phyloP scores from a whole-genome alignment of 2,797 vertebrate genomes.

The Antennarius maculatus region DNA sequence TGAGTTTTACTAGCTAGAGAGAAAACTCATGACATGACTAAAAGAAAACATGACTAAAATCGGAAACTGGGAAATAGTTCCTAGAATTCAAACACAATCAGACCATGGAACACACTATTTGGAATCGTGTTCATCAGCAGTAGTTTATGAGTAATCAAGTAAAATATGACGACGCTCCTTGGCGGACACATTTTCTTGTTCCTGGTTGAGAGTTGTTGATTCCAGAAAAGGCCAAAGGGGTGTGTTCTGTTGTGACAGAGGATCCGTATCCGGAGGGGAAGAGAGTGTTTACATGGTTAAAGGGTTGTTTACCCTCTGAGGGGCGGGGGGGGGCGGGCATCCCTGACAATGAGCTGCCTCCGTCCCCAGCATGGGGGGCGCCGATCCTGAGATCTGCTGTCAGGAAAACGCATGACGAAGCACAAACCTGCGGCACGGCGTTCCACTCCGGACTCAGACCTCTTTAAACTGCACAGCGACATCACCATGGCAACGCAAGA shows the following conservation, averaged over 20 bases:
- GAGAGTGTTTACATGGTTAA: conserved; percentile 51
- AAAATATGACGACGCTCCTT: not conserved
- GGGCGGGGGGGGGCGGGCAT: conserved; percentile 51
- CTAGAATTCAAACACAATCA: no score
- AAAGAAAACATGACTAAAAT: no score
- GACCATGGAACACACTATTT: no score
- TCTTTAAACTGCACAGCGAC: conserved; percentile 55
- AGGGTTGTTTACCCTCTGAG: conserved; percentile 56
- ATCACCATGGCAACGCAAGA: conserved; percentile 42
- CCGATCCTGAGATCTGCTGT: conserved; percentile 56
- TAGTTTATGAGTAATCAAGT: no score
- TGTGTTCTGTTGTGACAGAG: conserved; percentile 5
- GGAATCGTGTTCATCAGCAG: no score
- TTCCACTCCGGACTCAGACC: conserved; percentile 40
- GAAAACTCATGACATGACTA: no score
- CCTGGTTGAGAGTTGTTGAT: not conserved
- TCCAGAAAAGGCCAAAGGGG: conserved; percentile 13
- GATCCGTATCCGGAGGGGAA: not conserved
- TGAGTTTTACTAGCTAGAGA: no score
- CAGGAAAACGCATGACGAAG: conserved; percentile 61
- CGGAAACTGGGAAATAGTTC: no score
- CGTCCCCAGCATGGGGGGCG: conserved; percentile 39
- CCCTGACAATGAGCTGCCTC: conserved; percentile 61
- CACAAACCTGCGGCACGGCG: conserved; percentile 36
- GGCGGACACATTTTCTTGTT: not conserved